phyloP scores from a whole-genome alignment of 2,888 invertebrate species.

The Onthophagus sagittarius region DNA sequence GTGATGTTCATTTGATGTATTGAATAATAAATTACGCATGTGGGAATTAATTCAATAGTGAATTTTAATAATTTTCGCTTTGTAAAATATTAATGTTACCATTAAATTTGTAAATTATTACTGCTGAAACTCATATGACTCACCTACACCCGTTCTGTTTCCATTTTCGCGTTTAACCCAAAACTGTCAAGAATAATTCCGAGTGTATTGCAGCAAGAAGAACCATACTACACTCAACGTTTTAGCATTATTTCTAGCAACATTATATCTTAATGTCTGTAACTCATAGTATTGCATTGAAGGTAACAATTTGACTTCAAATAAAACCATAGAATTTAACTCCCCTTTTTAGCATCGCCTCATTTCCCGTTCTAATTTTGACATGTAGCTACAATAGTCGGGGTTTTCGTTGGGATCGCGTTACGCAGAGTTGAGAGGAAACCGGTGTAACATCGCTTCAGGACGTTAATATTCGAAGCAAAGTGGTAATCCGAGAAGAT shows the following conservation, averaged over 20 bases:
- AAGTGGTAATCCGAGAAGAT: not conserved
- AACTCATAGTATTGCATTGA: no score
- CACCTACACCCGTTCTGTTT: not conserved
- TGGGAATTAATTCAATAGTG: not conserved
- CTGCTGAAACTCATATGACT: not conserved
- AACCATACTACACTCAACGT: no score
- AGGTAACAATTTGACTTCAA: no score
- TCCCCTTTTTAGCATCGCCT: no score
- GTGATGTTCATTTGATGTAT: not conserved
- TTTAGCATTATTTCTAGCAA: no score
- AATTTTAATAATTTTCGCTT: not conserved
- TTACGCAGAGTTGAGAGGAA: not conserved
- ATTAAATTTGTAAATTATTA: not conserved
- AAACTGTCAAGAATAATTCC: not conserved
- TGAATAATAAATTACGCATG: not conserved
- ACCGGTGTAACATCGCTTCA: not conserved
- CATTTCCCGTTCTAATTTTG: no score
- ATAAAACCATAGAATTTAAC: no score
- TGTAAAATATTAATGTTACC: not conserved
- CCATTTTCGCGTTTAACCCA: not conserved
- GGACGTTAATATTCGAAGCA: not conserved
- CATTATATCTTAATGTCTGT: no score
- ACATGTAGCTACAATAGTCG: no score
- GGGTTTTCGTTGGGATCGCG: no score
- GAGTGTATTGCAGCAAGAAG: not conserved